Evolutionary conservation across 1,140 invertebrate genomes (phyloP).

Genomic region (Hyphantria cunea): DNA sequence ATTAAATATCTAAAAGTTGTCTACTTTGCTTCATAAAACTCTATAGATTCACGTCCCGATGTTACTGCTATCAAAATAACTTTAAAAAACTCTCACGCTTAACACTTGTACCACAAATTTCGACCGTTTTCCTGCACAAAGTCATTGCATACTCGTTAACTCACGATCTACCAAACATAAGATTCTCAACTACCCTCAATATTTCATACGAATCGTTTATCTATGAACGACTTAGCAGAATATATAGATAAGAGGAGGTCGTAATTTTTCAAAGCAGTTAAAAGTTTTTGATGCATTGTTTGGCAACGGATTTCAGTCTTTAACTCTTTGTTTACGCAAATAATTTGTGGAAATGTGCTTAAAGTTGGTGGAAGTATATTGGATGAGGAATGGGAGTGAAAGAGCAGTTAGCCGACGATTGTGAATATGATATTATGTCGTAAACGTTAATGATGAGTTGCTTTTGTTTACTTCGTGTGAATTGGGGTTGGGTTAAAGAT

Average conservation of each 20-base stretch:
- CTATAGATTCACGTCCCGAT: too few relatives aligned
- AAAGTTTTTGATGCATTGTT: conserved; percentile 21
- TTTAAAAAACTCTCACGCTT: too few relatives aligned
- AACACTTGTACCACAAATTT: conserved; percentile 5
- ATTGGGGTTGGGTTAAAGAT: too few relatives aligned
- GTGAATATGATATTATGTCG: neutral
- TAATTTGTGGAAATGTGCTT: conserved; percentile 6
- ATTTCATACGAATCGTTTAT: conserved; percentile 22
- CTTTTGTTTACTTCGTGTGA: too few relatives aligned
- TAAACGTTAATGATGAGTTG: neutral
- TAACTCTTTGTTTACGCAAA: conserved; percentile 14
- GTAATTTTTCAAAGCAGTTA: conserved; percentile 20
- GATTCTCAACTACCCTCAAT: conserved; percentile 11
- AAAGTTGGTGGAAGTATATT: neutral
- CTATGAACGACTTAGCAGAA: conserved; percentile 15
- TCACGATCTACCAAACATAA: conserved; percentile 10
- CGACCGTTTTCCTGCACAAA: conserved; percentile 3
- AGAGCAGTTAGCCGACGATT: too few relatives aligned
- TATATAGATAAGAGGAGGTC: conserved; percentile 13
- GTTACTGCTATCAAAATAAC: too few relatives aligned
- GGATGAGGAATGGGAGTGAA: neutral
- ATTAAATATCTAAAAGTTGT: too few relatives aligned
- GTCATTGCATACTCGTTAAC: conserved; percentile 24
- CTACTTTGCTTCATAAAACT: too few relatives aligned
- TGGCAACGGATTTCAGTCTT: conserved; percentile 10